A percentile compares a stretch with the other conserved stretches of the same genome.
Conservation (phyloP, 1,140 invertebrate species). For the Platorchestia sp. region DNA sequence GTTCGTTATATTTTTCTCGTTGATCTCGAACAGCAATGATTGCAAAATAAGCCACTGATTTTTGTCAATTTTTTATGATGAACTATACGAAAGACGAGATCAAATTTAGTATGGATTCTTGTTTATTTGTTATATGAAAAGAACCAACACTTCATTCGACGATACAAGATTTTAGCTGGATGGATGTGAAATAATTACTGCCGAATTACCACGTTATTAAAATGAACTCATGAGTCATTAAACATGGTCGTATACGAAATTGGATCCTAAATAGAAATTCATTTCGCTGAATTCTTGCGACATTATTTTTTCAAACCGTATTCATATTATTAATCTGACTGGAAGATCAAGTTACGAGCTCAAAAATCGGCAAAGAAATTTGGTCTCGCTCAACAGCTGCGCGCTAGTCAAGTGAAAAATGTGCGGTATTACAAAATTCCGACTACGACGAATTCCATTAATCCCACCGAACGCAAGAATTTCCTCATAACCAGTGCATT, state of each 20-base stretch:
- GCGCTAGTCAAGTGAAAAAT: neutral
- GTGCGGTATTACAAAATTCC: neutral
- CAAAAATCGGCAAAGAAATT: neutral
- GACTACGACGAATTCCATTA: constrained; percentile 22
- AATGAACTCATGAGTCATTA: no score
- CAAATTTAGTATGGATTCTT: no score
- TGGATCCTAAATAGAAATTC: neutral
- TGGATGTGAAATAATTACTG: no score
- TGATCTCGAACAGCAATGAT: no score
- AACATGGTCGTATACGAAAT: neutral
- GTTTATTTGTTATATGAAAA: no score
- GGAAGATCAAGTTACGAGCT: neutral
- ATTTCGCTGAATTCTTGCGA: neutral
- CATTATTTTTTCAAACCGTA: neutral
- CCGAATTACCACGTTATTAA: no score
- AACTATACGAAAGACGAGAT: no score
- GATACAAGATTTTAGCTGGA: no score
- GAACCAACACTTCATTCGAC: no score
- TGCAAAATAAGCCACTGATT: no score
- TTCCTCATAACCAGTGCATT: constrained; percentile 44
- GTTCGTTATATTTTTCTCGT: no score
- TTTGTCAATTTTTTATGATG: no score
- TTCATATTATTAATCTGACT: neutral
- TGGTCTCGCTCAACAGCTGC: neutral
- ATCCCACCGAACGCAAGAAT: constrained; percentile 43